Evolutionary conservation across 2,797 vertebrate species (phyloP).

Genomic region (Mormyrops attenuatus): DNA sequence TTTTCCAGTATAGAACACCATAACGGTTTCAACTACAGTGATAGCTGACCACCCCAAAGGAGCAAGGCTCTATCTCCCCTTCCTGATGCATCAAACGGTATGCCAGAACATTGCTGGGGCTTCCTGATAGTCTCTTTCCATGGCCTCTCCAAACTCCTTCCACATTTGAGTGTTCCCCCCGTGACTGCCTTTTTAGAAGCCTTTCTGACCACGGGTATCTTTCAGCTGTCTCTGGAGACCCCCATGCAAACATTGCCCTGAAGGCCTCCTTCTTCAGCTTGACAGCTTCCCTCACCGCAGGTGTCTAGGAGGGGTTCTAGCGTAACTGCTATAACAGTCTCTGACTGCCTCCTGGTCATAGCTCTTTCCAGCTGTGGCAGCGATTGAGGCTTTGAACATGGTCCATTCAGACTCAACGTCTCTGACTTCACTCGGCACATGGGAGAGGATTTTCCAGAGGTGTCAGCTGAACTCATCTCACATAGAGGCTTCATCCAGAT

Average conservation of each 20-base stretch:
- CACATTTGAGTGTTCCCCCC: background rate
- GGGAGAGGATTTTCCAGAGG: background rate
- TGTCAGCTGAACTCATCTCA: background rate
- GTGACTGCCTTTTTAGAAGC: background rate
- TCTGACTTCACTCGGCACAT: background rate
- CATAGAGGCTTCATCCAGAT: background rate
- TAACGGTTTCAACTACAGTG: background rate
- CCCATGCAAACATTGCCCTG: background rate
- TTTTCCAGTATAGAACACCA: background rate
- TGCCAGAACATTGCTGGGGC: background rate
- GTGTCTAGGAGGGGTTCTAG: background rate
- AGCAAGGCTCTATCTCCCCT: background rate
- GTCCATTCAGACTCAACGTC: background rate
- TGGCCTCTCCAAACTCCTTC: background rate
- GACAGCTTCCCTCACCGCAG: background rate
- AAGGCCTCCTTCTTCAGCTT: background rate
- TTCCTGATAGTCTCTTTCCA: background rate
- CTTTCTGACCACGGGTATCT: background rate
- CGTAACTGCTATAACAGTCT: background rate
- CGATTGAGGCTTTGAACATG: background rate
- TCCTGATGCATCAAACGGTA: background rate
- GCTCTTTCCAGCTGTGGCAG: background rate
- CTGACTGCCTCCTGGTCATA: background rate
- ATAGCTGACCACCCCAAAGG: background rate
- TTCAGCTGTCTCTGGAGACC: background rate